A percentile compares a stretch with the other conserved stretches of the same genome.
These are phyloP conservation scores for Uropsilus gracilis DNA, from an alignment of 2,113 vertebrate genomes.

Conservation along the genomic window DNA sequence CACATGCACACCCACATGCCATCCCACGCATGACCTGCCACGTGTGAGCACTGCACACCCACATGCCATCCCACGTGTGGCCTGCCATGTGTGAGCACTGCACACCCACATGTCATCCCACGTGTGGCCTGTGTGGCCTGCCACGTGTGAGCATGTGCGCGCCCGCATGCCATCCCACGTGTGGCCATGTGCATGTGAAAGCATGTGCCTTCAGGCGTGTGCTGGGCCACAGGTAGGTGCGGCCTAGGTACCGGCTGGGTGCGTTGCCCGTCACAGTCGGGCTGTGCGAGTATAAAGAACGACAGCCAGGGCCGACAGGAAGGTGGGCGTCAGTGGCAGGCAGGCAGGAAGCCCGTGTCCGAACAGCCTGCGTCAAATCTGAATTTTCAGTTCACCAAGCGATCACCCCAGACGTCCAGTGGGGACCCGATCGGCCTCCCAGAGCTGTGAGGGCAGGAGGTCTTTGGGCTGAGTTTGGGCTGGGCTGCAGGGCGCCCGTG, in stretches of 20 bases:
- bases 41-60: neutral
- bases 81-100: neutral
- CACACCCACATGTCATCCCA: neutral
- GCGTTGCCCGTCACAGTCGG: neutral
- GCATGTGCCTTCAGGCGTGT: neutral
- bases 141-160: neutral
- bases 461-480: neutral
- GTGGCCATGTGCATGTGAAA: neutral
- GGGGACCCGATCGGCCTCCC: neutral
- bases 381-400: neutral
- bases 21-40: too few species aligned
- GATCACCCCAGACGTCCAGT: neutral
- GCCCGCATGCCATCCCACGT: neutral
- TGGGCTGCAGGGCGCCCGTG: neutral
- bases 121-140: neutral
- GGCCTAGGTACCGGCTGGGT: rapidly evolving
- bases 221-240: neutral
- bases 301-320: neutral
- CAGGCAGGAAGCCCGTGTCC: neutral
- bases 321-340: neutral
- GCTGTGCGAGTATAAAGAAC: neutral
- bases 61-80: too few species aligned
- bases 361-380: neutral
- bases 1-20: too few species aligned
- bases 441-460: neutral